Conservation (phyloP, 2,888 invertebrate genomes). For the Clanis bilineata region DNA sequence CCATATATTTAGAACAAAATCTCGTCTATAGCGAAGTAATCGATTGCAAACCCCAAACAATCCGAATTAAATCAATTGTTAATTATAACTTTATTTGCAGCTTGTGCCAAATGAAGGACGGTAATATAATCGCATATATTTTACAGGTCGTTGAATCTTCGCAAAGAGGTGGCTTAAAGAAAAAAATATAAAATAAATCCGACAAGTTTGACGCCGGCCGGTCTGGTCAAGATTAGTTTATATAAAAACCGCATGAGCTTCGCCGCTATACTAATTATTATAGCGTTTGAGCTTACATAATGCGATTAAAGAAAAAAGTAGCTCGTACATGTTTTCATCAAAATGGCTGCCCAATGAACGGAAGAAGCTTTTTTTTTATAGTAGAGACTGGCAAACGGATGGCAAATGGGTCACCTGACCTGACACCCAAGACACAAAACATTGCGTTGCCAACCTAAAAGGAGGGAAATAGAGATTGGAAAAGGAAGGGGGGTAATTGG, state of each 20-base stretch:
- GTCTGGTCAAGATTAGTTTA: conserved; percentile 41
- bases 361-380: too few relatives aligned
- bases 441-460: too few relatives aligned
- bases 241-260: conserved; percentile 35
- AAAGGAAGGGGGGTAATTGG: too few relatives aligned
- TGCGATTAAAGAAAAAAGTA: neutral
- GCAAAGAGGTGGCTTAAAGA: conserved; percentile 28
- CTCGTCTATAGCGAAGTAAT: neutral
- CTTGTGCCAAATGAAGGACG: neutral
- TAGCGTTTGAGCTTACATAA: neutral
- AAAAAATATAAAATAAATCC: conserved; percentile 31
- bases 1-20: too few relatives aligned
- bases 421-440: too few relatives aligned
- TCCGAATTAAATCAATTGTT: neutral
- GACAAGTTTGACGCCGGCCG: conserved; percentile 41
- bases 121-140: conserved; percentile 6
- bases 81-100: neutral
- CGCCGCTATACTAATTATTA: neutral
- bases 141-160: conserved; percentile 18
- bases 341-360: neutral
- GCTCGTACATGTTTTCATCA: neutral
- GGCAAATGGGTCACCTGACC: too few relatives aligned
- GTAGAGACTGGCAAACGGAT: too few relatives aligned
- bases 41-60: neutral
- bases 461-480: too few relatives aligned